Base-by-base conservation (phyloP, 92 coral and sea anemone species). In the Zoanthus gigantus region DNA sequence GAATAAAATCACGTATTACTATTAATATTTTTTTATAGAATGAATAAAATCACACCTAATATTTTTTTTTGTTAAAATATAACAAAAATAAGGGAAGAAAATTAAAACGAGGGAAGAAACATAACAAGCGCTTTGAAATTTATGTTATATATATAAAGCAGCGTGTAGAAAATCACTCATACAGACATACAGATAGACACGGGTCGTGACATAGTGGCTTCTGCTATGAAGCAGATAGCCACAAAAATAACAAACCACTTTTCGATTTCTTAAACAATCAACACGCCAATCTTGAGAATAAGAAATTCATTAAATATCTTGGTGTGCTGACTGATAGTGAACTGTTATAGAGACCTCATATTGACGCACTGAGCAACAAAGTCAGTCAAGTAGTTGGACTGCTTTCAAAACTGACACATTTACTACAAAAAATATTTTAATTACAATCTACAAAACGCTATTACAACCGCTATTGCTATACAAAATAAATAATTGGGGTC, bases 311-410 rank as follows among this genome's bases (percentile, higher is more conserved):
- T 23, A 23, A 23, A 23, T 23, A 23, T 34, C 88, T 84, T 72
- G 88, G 90, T 72, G 74, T 86, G 72, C 63, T 86, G 63, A 42
- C 53, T 9, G 84, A 86, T 47, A 86, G 30, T 16, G 60, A 58
- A 37, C 90, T 86, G 50, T 86, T 84, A 58, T 86, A 84, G 84
- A 86, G 63, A 86, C 84, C 84, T 53, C 77, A 77, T 76, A 77
- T 86, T 76, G 84, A 73, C 84, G 63, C 65, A 57, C 16, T 66
- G 77, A 54, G 77, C 17, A 76, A 86, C 53, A 86, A 65, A 86
- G 68, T 86, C 29, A 86, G 84, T 29, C 34, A 74, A 58, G 58
- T 57, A 56, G 89, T 76, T 6, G 83, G 76, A 74, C 57, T 86
- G 17, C 60, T 86, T 65, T 14, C 83, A 85, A 77, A 58, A 77